Evolutionary conservation across 1,140 invertebrate genomes (phyloP).

Genomic region (Drosophila kikkawai): DNA sequence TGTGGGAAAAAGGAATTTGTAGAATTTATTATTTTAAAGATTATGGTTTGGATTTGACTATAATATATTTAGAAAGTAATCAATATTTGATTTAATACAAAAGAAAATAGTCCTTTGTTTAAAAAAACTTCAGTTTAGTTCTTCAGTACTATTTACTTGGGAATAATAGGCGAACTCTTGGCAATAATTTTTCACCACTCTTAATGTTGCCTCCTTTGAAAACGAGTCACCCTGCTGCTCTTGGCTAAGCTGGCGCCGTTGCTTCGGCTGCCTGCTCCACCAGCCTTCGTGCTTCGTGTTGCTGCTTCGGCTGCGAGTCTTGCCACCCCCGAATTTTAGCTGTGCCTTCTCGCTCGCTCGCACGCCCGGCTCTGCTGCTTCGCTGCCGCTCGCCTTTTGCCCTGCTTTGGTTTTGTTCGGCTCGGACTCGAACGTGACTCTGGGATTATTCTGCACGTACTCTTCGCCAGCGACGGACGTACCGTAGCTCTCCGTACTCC

Average conservation of each 20-base stretch:
- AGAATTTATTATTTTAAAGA: neutral
- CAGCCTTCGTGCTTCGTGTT: constrained; percentile 32
- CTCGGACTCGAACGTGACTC: constrained; percentile 81
- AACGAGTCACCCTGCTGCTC: constrained; percentile 16
- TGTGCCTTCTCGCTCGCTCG: constrained; percentile 44
- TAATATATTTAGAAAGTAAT: neutral
- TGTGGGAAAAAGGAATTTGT: neutral
- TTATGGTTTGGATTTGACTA: neutral
- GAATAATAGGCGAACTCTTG: too few species aligned
- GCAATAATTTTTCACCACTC: too few species aligned
- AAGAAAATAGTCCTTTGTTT: neutral
- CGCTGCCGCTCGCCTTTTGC: constrained; percentile 65
- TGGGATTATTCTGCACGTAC: constrained; percentile 84
- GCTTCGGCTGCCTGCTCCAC: constrained; percentile 24
- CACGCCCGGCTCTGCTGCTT: constrained; percentile 19
- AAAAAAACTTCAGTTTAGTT: too few species aligned
- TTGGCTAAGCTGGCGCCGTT: constrained; percentile 43
- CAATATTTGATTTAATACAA: neutral
- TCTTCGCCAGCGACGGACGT: constrained; percentile 84
- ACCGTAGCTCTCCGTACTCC: constrained; percentile 57
- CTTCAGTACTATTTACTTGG: too few species aligned
- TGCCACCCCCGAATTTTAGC: constrained; percentile 77
- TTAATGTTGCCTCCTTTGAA: neutral
- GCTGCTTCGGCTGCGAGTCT: constrained; percentile 21
- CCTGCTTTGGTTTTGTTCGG: constrained; percentile 85